A percentile compares a stretch with the other conserved stretches of the same genome.
These are phyloP conservation scores for Gambusia holbrooki DNA, from an alignment of 2,113 vertebrate genomes.

Conservation along the genomic window DNA sequence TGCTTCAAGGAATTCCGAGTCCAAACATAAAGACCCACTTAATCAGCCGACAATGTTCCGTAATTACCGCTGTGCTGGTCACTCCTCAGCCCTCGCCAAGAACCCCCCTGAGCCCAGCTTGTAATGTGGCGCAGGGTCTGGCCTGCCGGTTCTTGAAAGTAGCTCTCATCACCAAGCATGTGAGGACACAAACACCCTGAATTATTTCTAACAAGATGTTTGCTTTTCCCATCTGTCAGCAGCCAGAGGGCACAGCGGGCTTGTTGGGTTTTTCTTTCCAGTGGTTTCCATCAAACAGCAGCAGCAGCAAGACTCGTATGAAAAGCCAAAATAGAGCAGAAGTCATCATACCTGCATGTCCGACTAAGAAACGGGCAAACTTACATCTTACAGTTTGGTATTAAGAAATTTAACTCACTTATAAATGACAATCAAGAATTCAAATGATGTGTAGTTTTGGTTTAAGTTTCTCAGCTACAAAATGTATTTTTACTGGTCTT, in stretches of 20 bases:
- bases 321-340: neutral
- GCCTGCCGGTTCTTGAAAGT: neutral
- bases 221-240: neutral
- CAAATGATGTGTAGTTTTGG: too few species aligned
- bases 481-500: too few species aligned
- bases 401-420: too few species aligned
- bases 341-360: neutral
- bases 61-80: conserved; percentile 44
- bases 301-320: neutral
- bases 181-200: neutral
- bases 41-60: conserved; percentile 46
- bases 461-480: neutral
- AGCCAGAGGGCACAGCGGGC: neutral
- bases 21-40: conserved; percentile 48
- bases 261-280: neutral
- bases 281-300: neutral
- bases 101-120: neutral
- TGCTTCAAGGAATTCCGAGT: conserved; percentile 48
- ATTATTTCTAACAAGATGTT: neutral
- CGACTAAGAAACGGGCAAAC: too few species aligned
- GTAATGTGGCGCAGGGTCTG: neutral
- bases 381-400: too few species aligned
- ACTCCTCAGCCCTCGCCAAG: conserved; percentile 5
- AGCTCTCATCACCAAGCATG: neutral
- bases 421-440: too few species aligned